Evolutionary conservation across 2,113 vertebrate genomes (phyloP).

Genomic region (Glaucomys volans): DNA sequence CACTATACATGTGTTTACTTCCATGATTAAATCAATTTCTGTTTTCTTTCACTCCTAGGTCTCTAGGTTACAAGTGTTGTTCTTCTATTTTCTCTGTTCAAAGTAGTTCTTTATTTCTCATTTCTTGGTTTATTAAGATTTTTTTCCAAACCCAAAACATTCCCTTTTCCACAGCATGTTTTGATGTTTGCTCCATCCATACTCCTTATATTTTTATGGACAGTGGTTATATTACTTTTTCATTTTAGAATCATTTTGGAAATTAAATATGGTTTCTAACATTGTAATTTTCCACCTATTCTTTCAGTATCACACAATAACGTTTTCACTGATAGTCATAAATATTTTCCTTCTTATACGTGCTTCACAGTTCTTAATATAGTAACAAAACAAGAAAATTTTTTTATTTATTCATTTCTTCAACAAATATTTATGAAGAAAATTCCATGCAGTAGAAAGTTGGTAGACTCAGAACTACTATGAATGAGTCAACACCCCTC

Average conservation of each 20-base stretch:
- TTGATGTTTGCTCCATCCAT: not conserved
- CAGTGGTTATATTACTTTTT: not conserved
- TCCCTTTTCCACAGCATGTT: not conserved
- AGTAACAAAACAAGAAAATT: not conserved
- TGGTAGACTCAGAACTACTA: not conserved
- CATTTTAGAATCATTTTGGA: slow-evolving; percentile 36
- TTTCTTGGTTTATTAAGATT: not conserved
- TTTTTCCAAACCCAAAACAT: not conserved
- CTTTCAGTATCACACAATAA: not conserved
- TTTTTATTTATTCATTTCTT: slow-evolving; percentile 20
- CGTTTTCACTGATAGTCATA: not conserved
- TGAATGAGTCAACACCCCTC: not conserved
- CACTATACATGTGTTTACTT: not conserved
- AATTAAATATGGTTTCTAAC: slow-evolving; percentile 27
- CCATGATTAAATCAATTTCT: not conserved
- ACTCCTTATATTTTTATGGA: not conserved
- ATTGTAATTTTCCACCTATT: not conserved
- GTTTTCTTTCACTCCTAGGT: not conserved
- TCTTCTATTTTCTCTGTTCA: not conserved
- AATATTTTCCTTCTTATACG: not conserved
- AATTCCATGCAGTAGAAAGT: not conserved
- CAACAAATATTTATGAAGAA: not conserved
- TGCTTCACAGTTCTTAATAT: not conserved
- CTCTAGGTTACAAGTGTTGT: not conserved
- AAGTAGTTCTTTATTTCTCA: not conserved